A percentile compares a stretch with the other conserved stretches of the same genome.
These are phyloP conservation scores for Icerya purchasi DNA, from an alignment of 2,888 invertebrate species.

Conservation along the genomic window DNA sequence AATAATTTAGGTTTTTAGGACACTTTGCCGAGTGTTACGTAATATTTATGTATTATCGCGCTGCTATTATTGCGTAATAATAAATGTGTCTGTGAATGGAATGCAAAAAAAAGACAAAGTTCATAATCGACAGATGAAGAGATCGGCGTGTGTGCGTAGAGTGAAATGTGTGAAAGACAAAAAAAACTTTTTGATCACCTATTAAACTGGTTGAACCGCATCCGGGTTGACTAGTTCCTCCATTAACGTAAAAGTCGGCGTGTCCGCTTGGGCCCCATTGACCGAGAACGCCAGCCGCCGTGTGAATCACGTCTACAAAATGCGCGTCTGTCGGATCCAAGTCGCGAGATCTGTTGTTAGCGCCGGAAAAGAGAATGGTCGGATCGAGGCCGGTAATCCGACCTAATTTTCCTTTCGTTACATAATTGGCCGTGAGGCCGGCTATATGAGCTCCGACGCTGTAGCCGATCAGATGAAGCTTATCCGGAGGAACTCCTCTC, in stretches of 20 bases:
- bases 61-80: too few species aligned
- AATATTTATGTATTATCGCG: too few species aligned
- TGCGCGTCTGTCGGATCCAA: constrained; percentile 58
- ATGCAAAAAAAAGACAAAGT: too few species aligned
- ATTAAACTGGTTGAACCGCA: constrained; percentile 62
- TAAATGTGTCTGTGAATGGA: too few species aligned
- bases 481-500: constrained; percentile 47
- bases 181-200: too few species aligned
- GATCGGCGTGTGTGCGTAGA: too few species aligned
- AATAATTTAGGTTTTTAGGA: too few species aligned
- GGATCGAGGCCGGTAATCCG: constrained; percentile 68
- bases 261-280: constrained; percentile 79
- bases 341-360: constrained; percentile 55
- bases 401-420: constrained; percentile 51
- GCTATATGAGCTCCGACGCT: constrained; percentile 73
- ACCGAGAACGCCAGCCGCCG: constrained; percentile 67
- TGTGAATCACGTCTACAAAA: constrained; percentile 65
- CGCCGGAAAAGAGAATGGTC: constrained; percentile 68
- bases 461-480: constrained; percentile 61
- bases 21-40: too few species aligned
- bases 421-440: constrained; percentile 56
- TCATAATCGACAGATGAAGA: too few species aligned
- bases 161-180: too few species aligned
- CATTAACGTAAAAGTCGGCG: constrained; percentile 73
- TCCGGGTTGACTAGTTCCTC: constrained; percentile 70